Evolutionary conservation across 2,888 invertebrate species (phyloP).

Genomic region (Nomada flava): DNA sequence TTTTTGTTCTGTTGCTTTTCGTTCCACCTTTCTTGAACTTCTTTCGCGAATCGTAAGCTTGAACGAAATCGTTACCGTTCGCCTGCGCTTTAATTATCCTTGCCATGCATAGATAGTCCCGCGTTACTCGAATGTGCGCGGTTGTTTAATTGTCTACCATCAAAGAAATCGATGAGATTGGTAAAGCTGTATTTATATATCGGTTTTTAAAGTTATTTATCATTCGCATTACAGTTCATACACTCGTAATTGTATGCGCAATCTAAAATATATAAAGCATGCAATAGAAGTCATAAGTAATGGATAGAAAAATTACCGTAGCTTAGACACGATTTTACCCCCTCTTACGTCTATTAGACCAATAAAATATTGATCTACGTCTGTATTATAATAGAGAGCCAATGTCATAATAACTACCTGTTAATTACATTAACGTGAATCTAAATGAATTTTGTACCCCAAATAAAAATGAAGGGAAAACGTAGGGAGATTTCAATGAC

Average conservation of each 20-base stretch:
- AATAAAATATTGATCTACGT: neutral
- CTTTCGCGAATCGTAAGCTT: neutral
- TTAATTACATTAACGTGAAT: constrained; percentile 47
- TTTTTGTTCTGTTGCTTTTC: neutral
- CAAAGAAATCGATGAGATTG: no score
- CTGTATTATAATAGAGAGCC: neutral
- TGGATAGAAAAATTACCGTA: no score
- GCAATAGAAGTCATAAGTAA: no score
- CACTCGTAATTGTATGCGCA: no score
- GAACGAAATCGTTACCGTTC: no score
- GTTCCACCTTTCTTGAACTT: neutral
- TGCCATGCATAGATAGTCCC: no score
- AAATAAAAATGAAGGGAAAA: constrained; percentile 27
- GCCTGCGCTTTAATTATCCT: no score
- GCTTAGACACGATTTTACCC: neutral
- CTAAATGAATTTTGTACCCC: constrained; percentile 32
- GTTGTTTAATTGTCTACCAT: no score
- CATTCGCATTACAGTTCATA: no score
- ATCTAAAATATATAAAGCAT: no score
- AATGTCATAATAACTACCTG: constrained; percentile 22
- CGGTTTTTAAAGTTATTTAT: neutral
- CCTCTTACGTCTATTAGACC: neutral
- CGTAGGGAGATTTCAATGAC: constrained; percentile 35
- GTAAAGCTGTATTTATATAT: neutral
- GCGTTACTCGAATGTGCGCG: no score